Evolutionary conservation across 2,113 vertebrate species (phyloP).

Genomic region (Meleagris gallopavo): DNA sequence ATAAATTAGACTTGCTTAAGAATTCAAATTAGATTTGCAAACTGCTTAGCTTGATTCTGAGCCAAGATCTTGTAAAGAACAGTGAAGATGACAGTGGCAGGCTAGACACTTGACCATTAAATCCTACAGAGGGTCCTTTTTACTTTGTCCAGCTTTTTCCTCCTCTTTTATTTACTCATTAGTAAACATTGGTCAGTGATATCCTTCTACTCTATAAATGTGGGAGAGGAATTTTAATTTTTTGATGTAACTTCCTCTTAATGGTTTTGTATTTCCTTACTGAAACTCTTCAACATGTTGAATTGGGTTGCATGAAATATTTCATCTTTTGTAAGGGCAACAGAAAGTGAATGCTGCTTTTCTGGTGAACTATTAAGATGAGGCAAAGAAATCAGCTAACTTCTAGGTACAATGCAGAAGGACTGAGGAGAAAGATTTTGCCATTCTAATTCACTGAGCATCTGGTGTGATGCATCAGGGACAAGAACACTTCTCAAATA

Average conservation of each 20-base stretch:
- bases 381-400: background rate
- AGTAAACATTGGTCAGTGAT: background rate
- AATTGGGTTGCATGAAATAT: background rate
- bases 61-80: background rate
- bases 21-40: conserved; percentile 57
- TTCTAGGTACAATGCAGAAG: background rate
- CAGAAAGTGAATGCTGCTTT: background rate
- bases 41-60: conserved; percentile 29
- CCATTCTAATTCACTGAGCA: background rate
- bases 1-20: conserved; percentile 49
- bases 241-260: background rate
- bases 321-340: background rate
- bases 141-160: rapidly evolving
- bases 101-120: background rate
- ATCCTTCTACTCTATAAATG: background rate
- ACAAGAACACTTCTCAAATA: background rate
- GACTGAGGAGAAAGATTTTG: background rate
- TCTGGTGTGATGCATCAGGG: background rate
- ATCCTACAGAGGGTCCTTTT: background rate
- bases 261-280: background rate
- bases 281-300: background rate
- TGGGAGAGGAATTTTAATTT: background rate
- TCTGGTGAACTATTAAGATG: background rate
- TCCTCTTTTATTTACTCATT: background rate
- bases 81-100: background rate